Evolutionary conservation across 2,113 vertebrate species (phyloP).

Genomic region (Drymodes brunneopygia): DNA sequence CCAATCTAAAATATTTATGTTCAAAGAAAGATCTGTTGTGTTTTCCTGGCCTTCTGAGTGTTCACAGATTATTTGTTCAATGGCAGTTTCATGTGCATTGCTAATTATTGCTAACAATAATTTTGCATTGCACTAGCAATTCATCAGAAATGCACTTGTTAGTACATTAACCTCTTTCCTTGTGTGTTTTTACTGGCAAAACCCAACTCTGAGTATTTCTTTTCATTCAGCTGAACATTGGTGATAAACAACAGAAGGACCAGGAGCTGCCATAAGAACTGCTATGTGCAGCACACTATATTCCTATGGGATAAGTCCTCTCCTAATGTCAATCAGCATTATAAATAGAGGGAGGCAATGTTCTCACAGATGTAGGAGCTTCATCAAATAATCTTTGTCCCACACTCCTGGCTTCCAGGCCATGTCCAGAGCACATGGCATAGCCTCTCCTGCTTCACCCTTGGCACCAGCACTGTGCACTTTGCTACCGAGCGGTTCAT

Average conservation of each 20-base stretch:
- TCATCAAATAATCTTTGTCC: neutral
- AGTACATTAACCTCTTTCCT: neutral
- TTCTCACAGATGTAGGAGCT: neutral
- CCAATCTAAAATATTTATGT: neutral
- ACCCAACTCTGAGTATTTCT: neutral
- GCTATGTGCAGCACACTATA: neutral
- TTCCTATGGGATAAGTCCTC: neutral
- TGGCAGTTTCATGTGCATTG: neutral
- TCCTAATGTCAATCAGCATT: neutral
- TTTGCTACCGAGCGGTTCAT: accelerated
- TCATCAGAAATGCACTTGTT: neutral
- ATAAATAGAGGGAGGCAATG: neutral
- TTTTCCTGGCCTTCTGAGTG: neutral
- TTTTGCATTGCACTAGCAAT: neutral
- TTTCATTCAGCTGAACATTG: neutral
- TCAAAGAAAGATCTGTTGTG: neutral
- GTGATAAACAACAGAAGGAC: neutral
- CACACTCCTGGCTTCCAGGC: neutral
- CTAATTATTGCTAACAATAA: neutral
- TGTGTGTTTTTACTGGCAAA: neutral
- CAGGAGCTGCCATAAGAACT: neutral
- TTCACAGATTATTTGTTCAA: neutral
- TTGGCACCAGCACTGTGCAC: accelerated
- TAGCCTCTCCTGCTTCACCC: neutral
- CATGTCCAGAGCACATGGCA: neutral